Base-by-base conservation (phyloP, 1,140 invertebrate species). In the Glossosoma conforme region DNA sequence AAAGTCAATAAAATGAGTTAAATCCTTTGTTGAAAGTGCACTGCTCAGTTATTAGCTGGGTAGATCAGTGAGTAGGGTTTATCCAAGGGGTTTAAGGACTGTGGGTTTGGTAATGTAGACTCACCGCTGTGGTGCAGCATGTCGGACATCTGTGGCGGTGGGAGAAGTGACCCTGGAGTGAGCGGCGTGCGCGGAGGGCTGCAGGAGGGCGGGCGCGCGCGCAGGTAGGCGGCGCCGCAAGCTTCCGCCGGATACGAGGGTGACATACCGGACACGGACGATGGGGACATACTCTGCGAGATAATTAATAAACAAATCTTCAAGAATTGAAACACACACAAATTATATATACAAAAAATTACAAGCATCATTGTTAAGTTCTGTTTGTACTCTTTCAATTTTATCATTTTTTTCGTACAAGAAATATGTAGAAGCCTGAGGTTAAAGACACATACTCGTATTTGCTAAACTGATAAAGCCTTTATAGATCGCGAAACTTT, bases 211-310 rank as follows among this genome's bases (percentile, higher is more conserved):
- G 75, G 63, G 59, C 69, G 43, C 28, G 67, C 60, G 56, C 69
- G 61, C 30, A 61, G 58, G 35, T 44, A 58, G 60, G 68, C 56
- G 66, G 74, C 28, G 63, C 67, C 52, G 67, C 65, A 21, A 62
- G 68, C 52, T 62, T 65, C 52, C 61, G 69, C 13, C 13, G 80
- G 78, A 64, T 83, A 84, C 25, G 81, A 79, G 22, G 82, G 81
- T 30, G 83, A 82, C 77, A 83, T 79, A 15, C 76, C 75, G 25
- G 75, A 71, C 24, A 77, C 72, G 47, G 70, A 67, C 28, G 76
- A 67, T 28, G 82, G 79, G 52, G 78, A 82, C 63, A 83, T 72
- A 47, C 78, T 80, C 80, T 83, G 57, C 2, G 62, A 33, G 15
- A 44, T 44, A 55, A 44, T 14, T 0, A 42, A 21, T 44, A 43